phyloP scores from a whole-genome alignment of 2,113 vertebrate species.

The Dasypus novemcinctus region DNA sequence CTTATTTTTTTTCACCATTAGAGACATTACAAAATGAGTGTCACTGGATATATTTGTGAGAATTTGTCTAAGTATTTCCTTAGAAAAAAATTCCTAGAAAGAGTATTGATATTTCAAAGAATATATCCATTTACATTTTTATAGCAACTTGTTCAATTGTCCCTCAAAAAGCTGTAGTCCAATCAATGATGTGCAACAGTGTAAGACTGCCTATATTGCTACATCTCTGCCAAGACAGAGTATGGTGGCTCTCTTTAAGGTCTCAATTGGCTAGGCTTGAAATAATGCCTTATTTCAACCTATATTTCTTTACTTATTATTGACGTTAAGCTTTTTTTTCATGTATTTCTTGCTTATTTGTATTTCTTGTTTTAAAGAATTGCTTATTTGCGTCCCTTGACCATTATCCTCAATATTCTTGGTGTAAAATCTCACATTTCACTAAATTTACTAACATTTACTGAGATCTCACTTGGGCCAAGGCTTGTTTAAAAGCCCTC shows the following conservation, averaged over 20 bases:
- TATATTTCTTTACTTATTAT: background rate
- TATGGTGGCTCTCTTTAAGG: background rate
- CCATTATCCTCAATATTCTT: background rate
- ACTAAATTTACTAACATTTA: slow-evolving; percentile 5
- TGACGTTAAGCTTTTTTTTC: background rate
- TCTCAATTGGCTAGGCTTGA: background rate
- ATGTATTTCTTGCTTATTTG: background rate
- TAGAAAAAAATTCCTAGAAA: background rate
- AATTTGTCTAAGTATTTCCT: background rate
- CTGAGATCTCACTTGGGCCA: background rate
- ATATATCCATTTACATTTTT: background rate
- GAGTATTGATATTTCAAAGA: background rate
- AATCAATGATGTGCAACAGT: background rate
- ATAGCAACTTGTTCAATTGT: background rate
- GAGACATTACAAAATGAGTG: background rate
- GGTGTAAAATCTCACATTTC: slow-evolving; percentile 2
- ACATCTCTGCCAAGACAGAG: background rate
- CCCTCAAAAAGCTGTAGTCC: background rate
- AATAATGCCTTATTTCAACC: background rate
- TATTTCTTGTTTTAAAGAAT: background rate
- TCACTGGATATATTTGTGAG: background rate
- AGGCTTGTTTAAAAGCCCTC: background rate
- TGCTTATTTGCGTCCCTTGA: background rate
- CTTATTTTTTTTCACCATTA: slow-evolving; percentile 32
- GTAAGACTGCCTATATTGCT: background rate